Evolutionary conservation across 2,113 vertebrate genomes (phyloP).

Genomic region (Porphyrio hochstetteri): DNA sequence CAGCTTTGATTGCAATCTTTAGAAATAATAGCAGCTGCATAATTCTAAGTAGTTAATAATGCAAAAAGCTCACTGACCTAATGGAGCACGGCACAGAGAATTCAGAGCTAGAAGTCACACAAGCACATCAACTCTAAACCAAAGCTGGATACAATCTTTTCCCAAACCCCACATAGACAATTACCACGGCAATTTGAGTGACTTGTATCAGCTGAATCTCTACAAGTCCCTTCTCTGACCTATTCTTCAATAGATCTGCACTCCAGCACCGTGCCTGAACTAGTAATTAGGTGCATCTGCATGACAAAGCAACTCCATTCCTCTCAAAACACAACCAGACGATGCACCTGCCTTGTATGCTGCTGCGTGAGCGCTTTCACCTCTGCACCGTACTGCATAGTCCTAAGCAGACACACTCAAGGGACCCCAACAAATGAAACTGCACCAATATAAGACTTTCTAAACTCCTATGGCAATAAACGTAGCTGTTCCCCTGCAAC

Average conservation of each 20-base stretch:
- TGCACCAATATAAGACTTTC: background rate
- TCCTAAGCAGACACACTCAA: background rate
- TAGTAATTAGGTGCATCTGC: background rate
- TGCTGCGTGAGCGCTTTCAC: background rate
- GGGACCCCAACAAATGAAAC: background rate
- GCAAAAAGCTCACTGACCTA: background rate
- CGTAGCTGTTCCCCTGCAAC: background rate
- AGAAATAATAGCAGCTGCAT: background rate
- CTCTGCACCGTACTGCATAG: too few relatives aligned
- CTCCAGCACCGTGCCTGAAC: background rate
- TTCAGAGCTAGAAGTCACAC: background rate
- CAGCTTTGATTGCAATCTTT: background rate
- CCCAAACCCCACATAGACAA: background rate
- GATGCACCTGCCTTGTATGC: background rate
- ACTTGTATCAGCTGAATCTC: rapidly evolving
- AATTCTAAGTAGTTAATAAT: background rate
- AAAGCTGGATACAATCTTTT: background rate
- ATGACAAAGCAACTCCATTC: background rate
- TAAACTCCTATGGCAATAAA: background rate
- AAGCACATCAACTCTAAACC: background rate
- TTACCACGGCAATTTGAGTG: background rate
- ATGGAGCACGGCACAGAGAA: background rate
- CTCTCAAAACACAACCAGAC: background rate
- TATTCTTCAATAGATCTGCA: background rate
- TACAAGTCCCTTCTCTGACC: background rate